These are phyloP conservation scores for Gallinago nigripennis DNA, from an alignment of 2,797 vertebrate genomes.

Conservation along the genomic window DNA sequence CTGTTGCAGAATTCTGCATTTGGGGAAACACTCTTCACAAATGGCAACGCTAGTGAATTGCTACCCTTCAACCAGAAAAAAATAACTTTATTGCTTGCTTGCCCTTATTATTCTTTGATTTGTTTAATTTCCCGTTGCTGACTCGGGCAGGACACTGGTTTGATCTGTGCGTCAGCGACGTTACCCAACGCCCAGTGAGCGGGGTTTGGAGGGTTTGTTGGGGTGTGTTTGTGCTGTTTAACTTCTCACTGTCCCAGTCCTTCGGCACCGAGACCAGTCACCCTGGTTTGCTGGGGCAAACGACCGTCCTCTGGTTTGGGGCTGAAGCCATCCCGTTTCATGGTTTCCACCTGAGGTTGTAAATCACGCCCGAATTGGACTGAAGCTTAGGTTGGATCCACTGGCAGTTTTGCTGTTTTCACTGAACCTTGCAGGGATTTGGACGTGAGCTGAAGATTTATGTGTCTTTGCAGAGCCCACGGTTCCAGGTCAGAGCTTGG, in stretches of 20 bases:
- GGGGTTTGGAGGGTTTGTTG: neutral
- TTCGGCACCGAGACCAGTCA: neutral
- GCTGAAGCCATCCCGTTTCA: neutral
- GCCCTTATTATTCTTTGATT: neutral
- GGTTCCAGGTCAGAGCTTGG: constrained; percentile 64
- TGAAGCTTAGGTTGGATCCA: neutral
- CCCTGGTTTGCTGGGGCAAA: neutral
- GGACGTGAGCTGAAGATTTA: constrained; percentile 60
- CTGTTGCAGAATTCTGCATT: neutral
- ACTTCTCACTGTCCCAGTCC: neutral
- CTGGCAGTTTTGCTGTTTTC: constrained; percentile 45
- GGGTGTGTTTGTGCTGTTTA: neutral
- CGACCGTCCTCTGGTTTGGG: neutral
- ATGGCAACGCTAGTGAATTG: neutral
- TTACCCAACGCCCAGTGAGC: neutral
- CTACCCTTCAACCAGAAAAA: neutral
- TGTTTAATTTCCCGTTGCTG: neutral
- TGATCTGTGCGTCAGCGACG: neutral
- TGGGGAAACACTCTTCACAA: neutral
- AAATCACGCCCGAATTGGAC: constrained; percentile 20
- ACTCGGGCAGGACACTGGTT: neutral
- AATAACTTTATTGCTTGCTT: neutral
- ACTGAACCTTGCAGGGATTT: constrained; percentile 59
- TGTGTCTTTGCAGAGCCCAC: constrained; percentile 50
- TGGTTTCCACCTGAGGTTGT: constrained; percentile 37